These are phyloP conservation scores for Diphyllodes magnificus DNA, from an alignment of 2,113 vertebrate species.

Conservation along the genomic window DNA sequence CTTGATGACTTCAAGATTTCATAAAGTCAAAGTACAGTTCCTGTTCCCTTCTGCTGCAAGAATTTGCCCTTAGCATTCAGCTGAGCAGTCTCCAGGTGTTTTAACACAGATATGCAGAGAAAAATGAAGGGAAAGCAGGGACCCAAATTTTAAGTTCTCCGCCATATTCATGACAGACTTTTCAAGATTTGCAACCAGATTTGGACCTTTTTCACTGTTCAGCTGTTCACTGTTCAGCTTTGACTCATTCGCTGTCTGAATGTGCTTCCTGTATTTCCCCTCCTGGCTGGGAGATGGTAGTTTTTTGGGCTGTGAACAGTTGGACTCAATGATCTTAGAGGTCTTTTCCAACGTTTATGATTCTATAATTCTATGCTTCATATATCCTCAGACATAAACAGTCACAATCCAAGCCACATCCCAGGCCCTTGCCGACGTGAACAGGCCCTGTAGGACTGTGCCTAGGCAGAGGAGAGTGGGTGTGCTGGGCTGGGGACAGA, in stretches of 20 bases:
- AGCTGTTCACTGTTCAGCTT: not conserved
- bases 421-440: accelerated
- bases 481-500: not conserved
- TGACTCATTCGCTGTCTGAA: not conserved
- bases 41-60: not conserved
- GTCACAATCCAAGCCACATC: not conserved
- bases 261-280: not conserved
- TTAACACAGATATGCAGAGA: not conserved
- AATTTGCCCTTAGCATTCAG: not conserved
- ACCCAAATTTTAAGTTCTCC: not conserved
- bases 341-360: not conserved
- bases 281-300: not conserved
- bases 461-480: accelerated
- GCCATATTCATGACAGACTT: not conserved
- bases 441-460: not conserved
- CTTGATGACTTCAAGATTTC: not conserved
- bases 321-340: not conserved
- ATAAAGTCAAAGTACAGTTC: not conserved
- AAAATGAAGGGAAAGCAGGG: not conserved
- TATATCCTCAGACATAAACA: not conserved
- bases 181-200: not conserved
- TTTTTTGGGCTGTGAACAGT: not conserved
- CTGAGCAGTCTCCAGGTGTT: not conserved
- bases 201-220: not conserved
- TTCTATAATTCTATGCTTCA: not conserved